phyloP scores from a whole-genome alignment of 2,113 vertebrate genomes.

The Atherinomorus stipes region DNA sequence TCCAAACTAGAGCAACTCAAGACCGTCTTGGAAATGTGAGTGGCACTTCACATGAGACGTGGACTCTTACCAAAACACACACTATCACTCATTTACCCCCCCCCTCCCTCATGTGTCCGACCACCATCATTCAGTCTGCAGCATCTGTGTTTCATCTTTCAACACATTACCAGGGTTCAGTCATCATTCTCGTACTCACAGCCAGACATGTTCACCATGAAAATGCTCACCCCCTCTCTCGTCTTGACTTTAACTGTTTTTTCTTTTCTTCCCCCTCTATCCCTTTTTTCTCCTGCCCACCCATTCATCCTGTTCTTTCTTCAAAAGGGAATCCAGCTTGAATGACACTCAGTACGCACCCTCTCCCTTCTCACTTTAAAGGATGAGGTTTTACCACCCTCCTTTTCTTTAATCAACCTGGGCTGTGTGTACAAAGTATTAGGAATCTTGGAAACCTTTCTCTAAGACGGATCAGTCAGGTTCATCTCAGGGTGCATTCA shows the following conservation, averaged over 20 bases:
- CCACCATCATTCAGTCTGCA: slow-evolving; percentile 20
- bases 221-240: slow-evolving; percentile 32
- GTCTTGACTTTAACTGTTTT: slow-evolving; percentile 64
- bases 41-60: background rate
- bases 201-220: slow-evolving; percentile 35
- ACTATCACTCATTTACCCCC: background rate
- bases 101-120: background rate
- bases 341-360: slow-evolving; percentile 83
- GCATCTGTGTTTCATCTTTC: slow-evolving; percentile 15
- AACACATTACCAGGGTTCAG: slow-evolving; percentile 12
- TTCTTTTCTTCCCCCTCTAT: slow-evolving; percentile 39
- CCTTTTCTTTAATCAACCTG: slow-evolving; percentile 28
- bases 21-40: slow-evolving; percentile 98
- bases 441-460: slow-evolving; percentile 26
- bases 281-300: slow-evolving; percentile 33
- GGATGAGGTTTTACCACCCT: slow-evolving; percentile 61
- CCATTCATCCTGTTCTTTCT: slow-evolving; percentile 54
- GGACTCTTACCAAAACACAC: slow-evolving; percentile 10
- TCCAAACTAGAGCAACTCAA: slow-evolving; percentile 96
- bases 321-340: slow-evolving; percentile 86
- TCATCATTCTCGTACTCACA: slow-evolving; percentile 29
- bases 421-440: slow-evolving; percentile 50
- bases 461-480: background rate
- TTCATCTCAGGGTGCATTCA: too few species aligned
- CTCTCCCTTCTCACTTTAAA: slow-evolving; percentile 65